Conservation (phyloP, 2,113 vertebrate species). For the Prunella fulvescens region DNA sequence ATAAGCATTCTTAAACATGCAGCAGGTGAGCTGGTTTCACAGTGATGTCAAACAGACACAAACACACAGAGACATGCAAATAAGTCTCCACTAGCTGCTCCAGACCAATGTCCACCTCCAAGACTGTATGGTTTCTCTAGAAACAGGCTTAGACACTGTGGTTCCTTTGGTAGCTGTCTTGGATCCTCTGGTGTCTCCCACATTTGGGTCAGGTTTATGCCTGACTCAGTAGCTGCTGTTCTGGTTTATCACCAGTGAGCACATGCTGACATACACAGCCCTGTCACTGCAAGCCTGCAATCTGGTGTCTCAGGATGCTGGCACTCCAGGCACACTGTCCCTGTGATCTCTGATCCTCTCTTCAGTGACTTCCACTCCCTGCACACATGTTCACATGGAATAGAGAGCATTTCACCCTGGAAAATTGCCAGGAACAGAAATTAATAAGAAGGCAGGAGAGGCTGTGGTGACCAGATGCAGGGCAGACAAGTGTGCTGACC, state of each 20-base stretch:
- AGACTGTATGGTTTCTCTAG: neutral
- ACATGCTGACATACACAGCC: neutral
- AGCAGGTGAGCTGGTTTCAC: neutral
- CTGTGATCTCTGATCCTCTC: neutral
- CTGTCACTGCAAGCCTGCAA: neutral
- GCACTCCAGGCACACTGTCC: neutral
- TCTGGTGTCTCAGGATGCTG: neutral
- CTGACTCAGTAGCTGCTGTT: neutral
- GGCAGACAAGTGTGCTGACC: neutral
- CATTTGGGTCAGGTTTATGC: neutral
- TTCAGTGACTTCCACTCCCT: neutral
- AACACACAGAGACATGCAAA: neutral
- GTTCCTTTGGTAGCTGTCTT: neutral
- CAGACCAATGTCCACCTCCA: neutral
- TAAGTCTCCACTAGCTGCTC: neutral
- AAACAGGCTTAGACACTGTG: rapidly evolving
- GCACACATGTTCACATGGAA: rapidly evolving
- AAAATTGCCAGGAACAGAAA: neutral
- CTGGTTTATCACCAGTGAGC: neutral
- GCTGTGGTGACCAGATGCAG: neutral
- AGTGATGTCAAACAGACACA: neutral
- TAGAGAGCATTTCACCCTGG: neutral
- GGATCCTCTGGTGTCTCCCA: neutral
- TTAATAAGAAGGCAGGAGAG: neutral
- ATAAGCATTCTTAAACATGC: neutral